Conservation (phyloP, 2,888 invertebrate genomes). For the Abscondita cerata region DNA sequence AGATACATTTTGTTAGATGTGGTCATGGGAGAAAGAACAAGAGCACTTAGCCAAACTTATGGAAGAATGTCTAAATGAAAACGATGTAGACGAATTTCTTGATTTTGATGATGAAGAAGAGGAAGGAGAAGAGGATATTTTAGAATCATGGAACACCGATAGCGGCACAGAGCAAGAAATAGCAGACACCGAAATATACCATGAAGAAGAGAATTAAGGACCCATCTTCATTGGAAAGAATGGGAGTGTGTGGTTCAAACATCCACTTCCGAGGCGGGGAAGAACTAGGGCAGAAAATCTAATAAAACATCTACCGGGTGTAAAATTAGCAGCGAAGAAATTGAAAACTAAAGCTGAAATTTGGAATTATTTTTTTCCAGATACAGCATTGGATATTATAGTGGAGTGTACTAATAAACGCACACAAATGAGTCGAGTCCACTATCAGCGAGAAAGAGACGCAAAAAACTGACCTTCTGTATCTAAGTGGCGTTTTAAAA, state of each 20-base stretch:
- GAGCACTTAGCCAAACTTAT: too few relatives aligned
- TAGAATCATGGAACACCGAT: not conserved
- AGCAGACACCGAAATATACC: too few relatives aligned
- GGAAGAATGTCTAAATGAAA: too few relatives aligned
- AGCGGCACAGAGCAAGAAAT: too few relatives aligned
- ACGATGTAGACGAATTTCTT: too few relatives aligned
- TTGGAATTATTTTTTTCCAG: not conserved
- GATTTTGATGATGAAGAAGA: constrained; percentile 8
- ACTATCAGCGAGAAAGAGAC: constrained; percentile 2
- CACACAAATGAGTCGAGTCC: too few relatives aligned
- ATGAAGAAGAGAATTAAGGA: not conserved
- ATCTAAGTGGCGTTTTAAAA: constrained; percentile 11
- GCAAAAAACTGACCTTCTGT: constrained; percentile 4
- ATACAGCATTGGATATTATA: not conserved
- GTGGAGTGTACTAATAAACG: too few relatives aligned
- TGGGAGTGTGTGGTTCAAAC: constrained; percentile 9
- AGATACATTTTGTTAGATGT: too few relatives aligned
- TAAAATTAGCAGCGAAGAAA: constrained; percentile 3
- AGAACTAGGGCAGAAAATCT: constrained; percentile 13
- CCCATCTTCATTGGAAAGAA: not conserved
- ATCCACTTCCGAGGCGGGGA: constrained; percentile 11
- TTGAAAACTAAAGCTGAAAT: not conserved
- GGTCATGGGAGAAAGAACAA: too few relatives aligned
- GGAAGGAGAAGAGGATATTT: not conserved
- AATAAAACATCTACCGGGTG: constrained; percentile 11